Evolutionary conservation across 2,888 invertebrate genomes (phyloP), one percentile per base, ranked within the genome.

Genomic region (Drosophila histrio): DNA sequence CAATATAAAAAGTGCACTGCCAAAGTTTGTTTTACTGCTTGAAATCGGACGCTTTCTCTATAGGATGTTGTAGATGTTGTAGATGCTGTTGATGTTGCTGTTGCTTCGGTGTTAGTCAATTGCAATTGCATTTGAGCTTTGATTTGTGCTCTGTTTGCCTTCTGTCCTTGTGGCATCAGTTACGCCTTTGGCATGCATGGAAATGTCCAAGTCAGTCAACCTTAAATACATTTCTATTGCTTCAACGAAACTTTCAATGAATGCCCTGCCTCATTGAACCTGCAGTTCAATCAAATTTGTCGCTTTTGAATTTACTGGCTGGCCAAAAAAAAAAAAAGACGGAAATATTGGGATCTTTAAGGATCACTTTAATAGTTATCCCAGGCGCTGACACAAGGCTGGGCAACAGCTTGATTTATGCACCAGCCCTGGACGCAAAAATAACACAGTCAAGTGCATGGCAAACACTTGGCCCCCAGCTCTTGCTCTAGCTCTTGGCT

Each of bases 401-500:
- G 17, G 15, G 8, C 61, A 52, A n/a, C 47, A 39, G 58, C 43
- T 71, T 82, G 82, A 82, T 82, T 88, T 88, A 88, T 88, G 87
- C 82, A 71, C 44, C 70, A 68, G 59, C 24, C 47, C 74, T 67
- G 84, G 59, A 71, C 66, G 65, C 61, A 73, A 80, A 77, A 82
- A 82, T 88, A 82, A 88, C 82, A 88, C 67, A 83, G 88, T 88
- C 88, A 87, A 83, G 82, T 83, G 82, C 88, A 77, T 77, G 84
- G 82, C 88, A 83, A 88, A 83, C 82, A 88, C 88, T 83, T 88
- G 77, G 73, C 13, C 19, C 32, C 24, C n/a, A n/a, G n/a, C 30
- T 47, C 28, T 3, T 64, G 54, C 71, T 53, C 56, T 41, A 56
- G 39, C 58, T 57, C 59, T 49, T 74, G 46, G 54, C 56, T 9